Base-by-base conservation (phyloP, 2,113 vertebrate genomes). In the Syrmaticus mikado region DNA sequence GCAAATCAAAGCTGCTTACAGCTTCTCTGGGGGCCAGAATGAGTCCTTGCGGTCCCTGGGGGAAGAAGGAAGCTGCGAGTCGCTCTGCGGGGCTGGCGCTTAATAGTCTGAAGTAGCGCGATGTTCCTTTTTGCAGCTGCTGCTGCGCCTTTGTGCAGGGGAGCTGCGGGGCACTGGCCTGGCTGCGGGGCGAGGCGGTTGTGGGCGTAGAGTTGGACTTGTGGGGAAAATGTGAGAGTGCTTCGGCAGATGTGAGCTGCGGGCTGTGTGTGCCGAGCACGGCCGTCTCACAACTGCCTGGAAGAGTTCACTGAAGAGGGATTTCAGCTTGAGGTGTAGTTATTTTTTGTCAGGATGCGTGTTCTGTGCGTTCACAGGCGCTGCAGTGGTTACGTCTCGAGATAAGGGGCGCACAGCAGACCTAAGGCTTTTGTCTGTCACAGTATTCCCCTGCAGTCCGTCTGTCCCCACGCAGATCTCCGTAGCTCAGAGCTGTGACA, bases 111-210 rank as follows among this genome's bases (percentile, higher is more conserved):
- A 97, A 97, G 97, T 97, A 97, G 98, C 91, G 96, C 91, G 96
- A 97, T 97, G 97, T 97, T 98, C 97, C 96, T 98, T 95, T 91
- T 95, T 98, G 98, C 98, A 99, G 98, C 98, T 99, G 99, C 98
- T 98, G 97, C 97, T 97, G 57, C 2, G 85, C 76, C 97, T 94
- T 96, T 96, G 28, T 96, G 57, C 84, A n/a, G 88, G 75, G 82
- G 64, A 91, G 90, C 97, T 96, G 52, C 3, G 55, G 70, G 86
- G 77, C 82, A 43, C 93, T 88, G 87, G 89, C 84, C 96, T 91
- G 95, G 38, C 90, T 68, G 90, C 88, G 43, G 19, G 30, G 81
- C 74, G 83, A 60, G 92, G 36, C 38, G 68, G 65, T 71, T 87
- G 85, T 85, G 76, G 75, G 30, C 48, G 64, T 3, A 18, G 52